These are phyloP conservation scores for Myanophis thanlyinensis DNA, from an alignment of 2,113 vertebrate species.

Conservation along the genomic window DNA sequence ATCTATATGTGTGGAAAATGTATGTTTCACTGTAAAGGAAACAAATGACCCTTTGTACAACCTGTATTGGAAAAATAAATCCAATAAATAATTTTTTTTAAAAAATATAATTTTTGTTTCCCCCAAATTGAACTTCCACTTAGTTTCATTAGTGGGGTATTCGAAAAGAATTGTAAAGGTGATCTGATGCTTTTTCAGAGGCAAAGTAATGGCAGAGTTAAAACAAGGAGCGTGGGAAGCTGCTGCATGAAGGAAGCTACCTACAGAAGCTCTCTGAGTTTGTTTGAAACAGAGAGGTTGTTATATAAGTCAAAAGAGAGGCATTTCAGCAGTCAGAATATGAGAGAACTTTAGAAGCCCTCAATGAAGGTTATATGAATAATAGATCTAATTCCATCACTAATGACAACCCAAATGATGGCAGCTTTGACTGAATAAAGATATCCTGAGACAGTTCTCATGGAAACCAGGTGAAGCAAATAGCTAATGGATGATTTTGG, in stretches of 20 bases:
- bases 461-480: conserved; percentile 68
- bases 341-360: conserved; percentile 14
- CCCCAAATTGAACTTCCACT: not conserved
- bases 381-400: conserved; percentile 26
- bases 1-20: too few relatives aligned
- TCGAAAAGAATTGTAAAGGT: not conserved
- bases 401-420: conserved; percentile 32
- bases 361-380: conserved; percentile 16
- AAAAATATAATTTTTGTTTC: too few relatives aligned
- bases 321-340: conserved; percentile 4
- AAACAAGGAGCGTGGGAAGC: not conserved
- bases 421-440: conserved; percentile 25
- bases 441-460: conserved; percentile 61
- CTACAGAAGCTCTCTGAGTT: not conserved
- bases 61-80: too few relatives aligned
- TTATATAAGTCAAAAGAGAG: not conserved
- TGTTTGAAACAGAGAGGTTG: not conserved
- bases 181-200: not conserved
- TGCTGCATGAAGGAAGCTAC: not conserved
- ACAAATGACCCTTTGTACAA: too few relatives aligned
- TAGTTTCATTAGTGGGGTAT: not conserved
- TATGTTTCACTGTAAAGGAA: too few relatives aligned
- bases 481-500: conserved; percentile 49
- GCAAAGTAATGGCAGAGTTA: not conserved
- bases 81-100: too few relatives aligned